Evolutionary conservation across 2,888 invertebrate species (phyloP), one percentile per base, ranked within the genome.

Genomic region (Ophion obscuratus): DNA sequence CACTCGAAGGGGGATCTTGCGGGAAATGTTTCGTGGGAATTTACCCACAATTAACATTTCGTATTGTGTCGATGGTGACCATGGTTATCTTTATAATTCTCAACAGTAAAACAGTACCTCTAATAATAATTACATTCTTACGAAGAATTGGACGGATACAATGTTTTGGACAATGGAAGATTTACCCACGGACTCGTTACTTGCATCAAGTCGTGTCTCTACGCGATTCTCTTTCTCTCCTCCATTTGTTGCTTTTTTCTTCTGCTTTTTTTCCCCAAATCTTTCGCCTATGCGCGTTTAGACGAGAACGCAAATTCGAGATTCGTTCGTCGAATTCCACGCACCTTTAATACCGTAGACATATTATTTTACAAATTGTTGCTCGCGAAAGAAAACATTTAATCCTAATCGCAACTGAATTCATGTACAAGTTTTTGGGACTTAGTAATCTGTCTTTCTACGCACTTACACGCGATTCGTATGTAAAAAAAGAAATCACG

Each of bases 11-110:
- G 4, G 59, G 66, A 27, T 57, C 4, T 17, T 10, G 89, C 88
- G 90, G 90, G 88, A 88, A 89, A 90, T 87, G 88, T 90, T 90
- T 90, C 91, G 91, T 94, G 94, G 92, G 93, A 94, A 94, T 92
- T 94, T 94, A 94, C 94, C 92, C 94, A 94, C 94, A 93, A 94
- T 94, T 94, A 94, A 93, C 90, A 92, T 86, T 91, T 89, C 89
- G 85, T 89, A 92, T 92, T 90, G 91, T 90, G 88, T 90, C 89
- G 87, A 91, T 92, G 90, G 91, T 91, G 91, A 92, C 92, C 90
- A 92, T 90, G 89, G 91, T 93, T 92, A 92, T 91, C 90, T 92
- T 92, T 92, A 92, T 91, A 92, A 91, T 92, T 91, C 92, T 91
- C 92, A 92, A 92, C 91, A 90, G 91, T 91, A 92, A 92, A 91